Percentiles rank a stretch among this genome's conserved stretches.
phyloP scores from a whole-genome alignment of 2,888 invertebrate genomes.

The Clivina fossor region DNA sequence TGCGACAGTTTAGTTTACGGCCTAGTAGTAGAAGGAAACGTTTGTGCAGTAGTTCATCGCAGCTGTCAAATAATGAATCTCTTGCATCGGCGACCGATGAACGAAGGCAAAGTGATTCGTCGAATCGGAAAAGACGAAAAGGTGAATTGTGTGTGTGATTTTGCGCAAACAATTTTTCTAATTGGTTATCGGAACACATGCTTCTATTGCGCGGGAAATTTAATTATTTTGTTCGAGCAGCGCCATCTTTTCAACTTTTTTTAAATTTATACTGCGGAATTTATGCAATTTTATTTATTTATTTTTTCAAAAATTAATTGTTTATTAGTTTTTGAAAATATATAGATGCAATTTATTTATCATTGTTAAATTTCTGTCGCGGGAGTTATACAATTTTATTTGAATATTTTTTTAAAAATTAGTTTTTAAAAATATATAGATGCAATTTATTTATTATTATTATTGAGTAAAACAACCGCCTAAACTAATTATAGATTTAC shows the following conservation, averaged over 20 bases:
- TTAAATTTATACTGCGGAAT: not conserved
- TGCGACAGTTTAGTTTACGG: constrained; percentile 42
- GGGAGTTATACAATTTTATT: too few relatives aligned
- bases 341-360: too few relatives aligned
- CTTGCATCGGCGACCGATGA: constrained; percentile 45
- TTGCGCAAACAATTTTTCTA: too few relatives aligned
- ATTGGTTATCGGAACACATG: not conserved
- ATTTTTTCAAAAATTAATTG: too few relatives aligned
- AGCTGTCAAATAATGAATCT: constrained; percentile 50
- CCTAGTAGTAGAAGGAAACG: constrained; percentile 52
- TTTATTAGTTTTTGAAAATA: too few relatives aligned
- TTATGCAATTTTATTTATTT: constrained; percentile 11
- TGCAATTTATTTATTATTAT: too few relatives aligned
- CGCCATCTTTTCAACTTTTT: not conserved
- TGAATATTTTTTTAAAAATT: too few relatives aligned
- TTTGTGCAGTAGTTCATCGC: constrained; percentile 51
- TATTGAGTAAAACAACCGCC: too few relatives aligned
- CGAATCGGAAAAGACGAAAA: constrained; percentile 48
- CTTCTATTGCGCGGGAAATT: constrained; percentile 11
- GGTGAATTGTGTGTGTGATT: constrained; percentile 47
- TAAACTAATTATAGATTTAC: too few relatives aligned
- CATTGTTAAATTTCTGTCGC: too few relatives aligned
- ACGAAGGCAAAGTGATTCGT: constrained; percentile 44
- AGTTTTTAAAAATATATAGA: too few relatives aligned
- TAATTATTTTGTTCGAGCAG: constrained; percentile 1